Evolutionary conservation across 2,888 invertebrate species (phyloP).

Genomic region (Epinotia bilunana): DNA sequence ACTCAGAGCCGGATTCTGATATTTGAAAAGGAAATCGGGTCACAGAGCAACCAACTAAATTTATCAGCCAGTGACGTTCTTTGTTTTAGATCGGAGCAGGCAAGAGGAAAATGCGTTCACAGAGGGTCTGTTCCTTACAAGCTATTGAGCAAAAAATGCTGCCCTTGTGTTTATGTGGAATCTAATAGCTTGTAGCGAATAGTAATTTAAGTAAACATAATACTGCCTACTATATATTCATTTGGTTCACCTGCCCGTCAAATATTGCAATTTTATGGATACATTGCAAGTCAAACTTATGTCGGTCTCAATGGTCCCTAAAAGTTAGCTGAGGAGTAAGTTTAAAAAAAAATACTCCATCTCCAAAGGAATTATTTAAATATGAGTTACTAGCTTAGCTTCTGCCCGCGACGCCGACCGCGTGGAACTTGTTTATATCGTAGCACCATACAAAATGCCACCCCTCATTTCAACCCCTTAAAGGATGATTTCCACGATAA

Average conservation of each 20-base stretch:
- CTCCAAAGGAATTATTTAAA: not conserved
- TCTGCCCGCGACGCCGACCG: no score
- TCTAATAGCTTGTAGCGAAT: no score
- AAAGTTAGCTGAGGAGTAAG: not conserved
- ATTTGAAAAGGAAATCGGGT: conserved; percentile 12
- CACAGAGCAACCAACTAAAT: not conserved
- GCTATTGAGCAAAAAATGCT: no score
- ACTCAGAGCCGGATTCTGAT: conserved; percentile 1
- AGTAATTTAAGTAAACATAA: no score
- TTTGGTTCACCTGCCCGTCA: no score
- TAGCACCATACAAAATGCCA: no score
- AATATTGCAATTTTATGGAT: not conserved
- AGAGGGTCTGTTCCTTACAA: not conserved
- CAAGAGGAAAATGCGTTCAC: not conserved
- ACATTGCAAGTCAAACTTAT: not conserved
- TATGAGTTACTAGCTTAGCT: not conserved
- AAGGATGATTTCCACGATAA: no score
- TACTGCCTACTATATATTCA: no score
- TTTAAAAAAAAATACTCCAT: not conserved
- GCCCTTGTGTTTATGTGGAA: no score
- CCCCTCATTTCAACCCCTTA: no score
- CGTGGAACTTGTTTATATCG: no score
- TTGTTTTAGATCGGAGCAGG: not conserved
- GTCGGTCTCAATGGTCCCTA: not conserved
- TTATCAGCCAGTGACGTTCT: not conserved